phyloP scores from a whole-genome alignment of 2,888 invertebrate genomes.

The Helleia helle region DNA sequence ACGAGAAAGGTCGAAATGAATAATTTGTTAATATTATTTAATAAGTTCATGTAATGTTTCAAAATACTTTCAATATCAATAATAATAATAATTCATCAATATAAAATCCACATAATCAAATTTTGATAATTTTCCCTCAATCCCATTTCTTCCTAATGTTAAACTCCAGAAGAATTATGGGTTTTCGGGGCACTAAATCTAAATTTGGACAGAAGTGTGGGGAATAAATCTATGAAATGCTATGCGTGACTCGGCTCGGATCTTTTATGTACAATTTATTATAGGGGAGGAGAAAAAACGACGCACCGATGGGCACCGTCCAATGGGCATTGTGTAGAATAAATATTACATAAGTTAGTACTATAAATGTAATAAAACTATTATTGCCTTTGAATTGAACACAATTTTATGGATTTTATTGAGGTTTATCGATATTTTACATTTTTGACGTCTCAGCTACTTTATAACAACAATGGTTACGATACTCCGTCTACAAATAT shows the following conservation, averaged over 20 bases:
- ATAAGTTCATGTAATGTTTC: too few species aligned
- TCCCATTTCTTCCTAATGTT: slow-evolving; percentile 33
- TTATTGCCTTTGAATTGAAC: background rate
- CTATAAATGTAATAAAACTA: background rate
- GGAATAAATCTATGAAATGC: slow-evolving; percentile 67
- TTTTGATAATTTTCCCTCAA: slow-evolving; percentile 23
- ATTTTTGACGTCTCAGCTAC: background rate
- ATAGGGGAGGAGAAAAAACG: slow-evolving; percentile 46
- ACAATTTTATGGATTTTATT: background rate
- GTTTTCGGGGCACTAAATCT: slow-evolving; percentile 67
- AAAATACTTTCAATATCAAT: too few species aligned
- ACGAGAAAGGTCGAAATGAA: too few species aligned
- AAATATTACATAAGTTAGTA: slow-evolving; percentile 24
- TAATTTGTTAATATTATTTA: too few species aligned
- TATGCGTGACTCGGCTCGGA: slow-evolving; percentile 65
- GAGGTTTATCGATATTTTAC: too few species aligned
- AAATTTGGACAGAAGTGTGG: slow-evolving; percentile 70
- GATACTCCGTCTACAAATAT: too few species aligned
- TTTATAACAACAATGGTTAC: too few species aligned
- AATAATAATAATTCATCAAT: too few species aligned
- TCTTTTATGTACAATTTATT: slow-evolving; percentile 65
- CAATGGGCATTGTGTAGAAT: slow-evolving; percentile 32
- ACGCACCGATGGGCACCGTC: slow-evolving; percentile 33
- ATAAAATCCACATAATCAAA: slow-evolving; percentile 11
- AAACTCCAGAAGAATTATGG: slow-evolving; percentile 46